These are phyloP conservation scores for Drosophila nigrodunni DNA, from an alignment of 1,140 invertebrate species.

Conservation along the genomic window DNA sequence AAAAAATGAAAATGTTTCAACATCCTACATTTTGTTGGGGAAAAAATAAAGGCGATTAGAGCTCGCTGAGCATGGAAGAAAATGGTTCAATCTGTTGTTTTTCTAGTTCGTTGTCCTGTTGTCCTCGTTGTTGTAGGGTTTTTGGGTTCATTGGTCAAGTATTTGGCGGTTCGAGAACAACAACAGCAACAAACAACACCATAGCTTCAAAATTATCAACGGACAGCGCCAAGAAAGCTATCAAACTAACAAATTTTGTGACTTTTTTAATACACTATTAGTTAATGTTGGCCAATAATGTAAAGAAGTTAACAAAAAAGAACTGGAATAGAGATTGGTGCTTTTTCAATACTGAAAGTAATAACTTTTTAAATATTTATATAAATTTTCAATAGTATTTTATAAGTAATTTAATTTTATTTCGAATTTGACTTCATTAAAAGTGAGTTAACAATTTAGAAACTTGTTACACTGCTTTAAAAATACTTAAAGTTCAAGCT, in stretches of 20 bases:
- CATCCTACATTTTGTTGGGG: conserved; percentile 10
- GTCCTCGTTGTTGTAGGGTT: conserved; percentile 12
- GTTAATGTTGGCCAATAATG: background rate
- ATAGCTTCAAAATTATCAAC: conserved; percentile 33
- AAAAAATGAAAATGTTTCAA: conserved; percentile 19
- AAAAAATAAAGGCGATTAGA: conserved; percentile 43
- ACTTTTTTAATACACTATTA: conserved; percentile 14
- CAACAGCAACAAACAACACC: background rate
- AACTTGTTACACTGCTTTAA: too few species aligned
- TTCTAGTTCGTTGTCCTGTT: conserved; percentile 14
- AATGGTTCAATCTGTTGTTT: conserved; percentile 40
- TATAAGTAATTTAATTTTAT: too few species aligned
- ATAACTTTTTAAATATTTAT: too few species aligned
- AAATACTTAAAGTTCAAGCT: too few species aligned
- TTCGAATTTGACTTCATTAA: too few species aligned
- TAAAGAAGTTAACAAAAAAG: too few species aligned
- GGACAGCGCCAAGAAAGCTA: conserved; percentile 27
- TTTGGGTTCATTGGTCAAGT: conserved; percentile 49
- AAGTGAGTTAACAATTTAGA: too few species aligned
- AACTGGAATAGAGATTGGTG: too few species aligned
- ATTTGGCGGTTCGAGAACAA: conserved; percentile 18
- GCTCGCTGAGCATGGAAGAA: conserved; percentile 16
- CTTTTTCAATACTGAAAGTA: too few species aligned
- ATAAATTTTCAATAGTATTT: too few species aligned
- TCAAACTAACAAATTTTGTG: conserved; percentile 16